Evolutionary conservation across 2,797 vertebrate species (phyloP), one percentile per base, ranked within the genome.

Genomic region (Etheostoma nigrum): DNA sequence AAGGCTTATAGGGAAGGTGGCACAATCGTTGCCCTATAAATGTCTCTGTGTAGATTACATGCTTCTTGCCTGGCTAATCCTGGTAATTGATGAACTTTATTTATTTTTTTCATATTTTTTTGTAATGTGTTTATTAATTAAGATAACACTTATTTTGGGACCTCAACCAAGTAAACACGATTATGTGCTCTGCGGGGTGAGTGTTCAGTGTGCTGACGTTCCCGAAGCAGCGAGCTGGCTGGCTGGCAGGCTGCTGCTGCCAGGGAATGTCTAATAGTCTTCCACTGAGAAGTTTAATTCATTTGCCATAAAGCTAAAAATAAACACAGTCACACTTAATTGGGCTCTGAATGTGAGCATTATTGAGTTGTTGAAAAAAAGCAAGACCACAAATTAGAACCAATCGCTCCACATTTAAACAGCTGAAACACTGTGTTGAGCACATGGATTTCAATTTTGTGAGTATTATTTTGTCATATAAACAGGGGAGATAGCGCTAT

Each of bases 51-150:
- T 93, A 94, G 94, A 95, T 95, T 95, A 94, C 92, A 94, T 95
- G 92, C 91, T 91, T 94, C 88, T 93, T 90, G 89, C 88, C 90
- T 73, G 68, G 89, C 91, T 96, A 95, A 95, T 95, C 94, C 94
- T 69, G 79, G 89, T 96, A 95, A 95, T 94, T 95, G 92, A 95
- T 94, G 92, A 95, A 94, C 94, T 95, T 89, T 49, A 89, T 86
- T 88, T 88, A 85, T 91, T 83, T 88, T 83, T 64, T 87, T 85
- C 84, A 87, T 92, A 91, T 93, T 93, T 94, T 95, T 92, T 95
- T 85, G 88, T 91, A 91, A 94, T 95, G 92, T 94, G 90, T 95
- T 95, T 95, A 95, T 95, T 96, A 95, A 95, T 95, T 95, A 95
- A 95, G 92, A 95, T 94, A 92, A 93, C 92, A 93, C 92, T 95